Conservation (phyloP, 2,888 invertebrate species). For the Orchesella flavescens region DNA sequence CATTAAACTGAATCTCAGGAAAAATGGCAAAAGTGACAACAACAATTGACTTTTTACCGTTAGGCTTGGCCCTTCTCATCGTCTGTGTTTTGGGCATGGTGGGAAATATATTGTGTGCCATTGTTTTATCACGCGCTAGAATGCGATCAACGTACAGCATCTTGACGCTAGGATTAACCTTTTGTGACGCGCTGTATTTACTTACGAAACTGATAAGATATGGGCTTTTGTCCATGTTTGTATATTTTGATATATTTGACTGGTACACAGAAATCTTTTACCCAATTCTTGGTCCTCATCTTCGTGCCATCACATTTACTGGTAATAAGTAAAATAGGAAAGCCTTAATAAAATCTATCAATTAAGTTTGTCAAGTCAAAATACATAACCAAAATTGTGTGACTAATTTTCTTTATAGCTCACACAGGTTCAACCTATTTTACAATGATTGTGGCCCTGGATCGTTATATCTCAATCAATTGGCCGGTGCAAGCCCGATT, state of each 20-base stretch:
- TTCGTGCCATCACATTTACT: constrained; percentile 66
- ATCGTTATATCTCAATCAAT: constrained; percentile 64
- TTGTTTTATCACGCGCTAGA: constrained; percentile 57
- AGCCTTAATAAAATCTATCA: background rate
- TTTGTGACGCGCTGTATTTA: constrained; percentile 63
- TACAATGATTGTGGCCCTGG: constrained; percentile 64
- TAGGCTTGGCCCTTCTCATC: constrained; percentile 52
- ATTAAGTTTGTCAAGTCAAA: background rate
- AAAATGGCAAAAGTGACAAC: constrained; percentile 59
- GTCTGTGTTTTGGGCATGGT: constrained; percentile 62
- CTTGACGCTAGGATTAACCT: constrained; percentile 63
- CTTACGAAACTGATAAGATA: constrained; percentile 64
- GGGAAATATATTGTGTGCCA: constrained; percentile 60
- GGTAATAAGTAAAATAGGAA: constrained; percentile 35
- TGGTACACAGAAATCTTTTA: constrained; percentile 66
- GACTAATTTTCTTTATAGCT: constrained; percentile 42
- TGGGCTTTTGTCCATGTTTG: constrained; percentile 63
- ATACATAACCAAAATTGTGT: background rate
- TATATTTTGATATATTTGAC: constrained; percentile 47
- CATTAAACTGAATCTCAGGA: background rate
- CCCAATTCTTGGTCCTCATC: constrained; percentile 62
- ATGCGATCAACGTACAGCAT: constrained; percentile 67
- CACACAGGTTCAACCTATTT: constrained; percentile 66
- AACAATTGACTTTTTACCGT: constrained; percentile 62
- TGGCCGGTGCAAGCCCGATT: constrained; percentile 65